phyloP scores from a whole-genome alignment of 2,113 vertebrate species.

The Centropristis striata region DNA sequence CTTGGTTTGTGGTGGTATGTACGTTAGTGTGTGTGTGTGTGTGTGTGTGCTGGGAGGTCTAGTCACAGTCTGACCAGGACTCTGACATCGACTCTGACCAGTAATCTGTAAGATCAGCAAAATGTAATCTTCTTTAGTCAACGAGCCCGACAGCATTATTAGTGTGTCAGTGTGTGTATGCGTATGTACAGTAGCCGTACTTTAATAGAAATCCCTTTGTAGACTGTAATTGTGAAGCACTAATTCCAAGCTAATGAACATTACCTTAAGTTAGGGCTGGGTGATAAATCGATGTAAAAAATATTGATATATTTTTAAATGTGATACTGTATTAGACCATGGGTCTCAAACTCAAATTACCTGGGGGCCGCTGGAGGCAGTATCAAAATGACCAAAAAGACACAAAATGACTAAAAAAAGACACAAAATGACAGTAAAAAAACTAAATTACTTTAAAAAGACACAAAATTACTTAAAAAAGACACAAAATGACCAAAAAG shows the following conservation, averaged over 20 bases:
- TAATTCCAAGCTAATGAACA: neutral
- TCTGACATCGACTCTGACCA: constrained; percentile 57
- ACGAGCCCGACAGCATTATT: constrained; percentile 52
- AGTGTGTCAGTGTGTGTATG: constrained; percentile 9
- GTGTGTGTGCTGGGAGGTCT: constrained; percentile 6
- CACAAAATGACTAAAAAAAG: no score
- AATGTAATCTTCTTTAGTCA: constrained; percentile 83
- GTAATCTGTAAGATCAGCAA: constrained; percentile 83
- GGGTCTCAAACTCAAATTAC: no score
- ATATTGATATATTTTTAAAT: no score
- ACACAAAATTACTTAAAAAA: no score
- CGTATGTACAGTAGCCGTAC: neutral
- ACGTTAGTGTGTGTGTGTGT: neutral
- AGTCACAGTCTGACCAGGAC: constrained; percentile 28
- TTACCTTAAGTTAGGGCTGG: neutral
- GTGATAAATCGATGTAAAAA: no score
- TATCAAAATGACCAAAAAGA: no score
- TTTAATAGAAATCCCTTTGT: constrained; percentile 37
- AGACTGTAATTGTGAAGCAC: neutral
- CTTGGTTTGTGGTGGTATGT: neutral
- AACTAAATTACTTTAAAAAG: no score
- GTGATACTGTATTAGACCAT: no score
- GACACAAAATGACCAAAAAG: no score
- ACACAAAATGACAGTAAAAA: no score
- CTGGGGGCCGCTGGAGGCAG: no score